Evolutionary conservation across 2,797 vertebrate genomes (phyloP).

Genomic region (Coilia nasus): DNA sequence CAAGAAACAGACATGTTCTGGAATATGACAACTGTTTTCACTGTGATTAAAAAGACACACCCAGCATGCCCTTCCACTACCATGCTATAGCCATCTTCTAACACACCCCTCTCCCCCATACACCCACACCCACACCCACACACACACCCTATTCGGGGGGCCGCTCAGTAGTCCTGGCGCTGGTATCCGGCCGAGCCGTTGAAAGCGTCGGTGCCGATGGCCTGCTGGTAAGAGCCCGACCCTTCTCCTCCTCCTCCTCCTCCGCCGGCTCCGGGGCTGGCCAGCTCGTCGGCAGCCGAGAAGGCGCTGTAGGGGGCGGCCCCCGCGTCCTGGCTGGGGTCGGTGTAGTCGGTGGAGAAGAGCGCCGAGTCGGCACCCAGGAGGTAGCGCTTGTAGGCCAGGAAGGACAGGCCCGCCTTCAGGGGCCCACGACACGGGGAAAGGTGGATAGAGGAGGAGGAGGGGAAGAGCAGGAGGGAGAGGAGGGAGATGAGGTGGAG

Average conservation of each 20-base stretch:
- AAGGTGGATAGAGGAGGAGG: background rate
- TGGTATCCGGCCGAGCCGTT: slow-evolving; percentile 89
- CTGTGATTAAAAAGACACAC: too few species aligned
- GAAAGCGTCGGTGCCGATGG: slow-evolving; percentile 78
- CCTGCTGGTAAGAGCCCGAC: slow-evolving; percentile 82
- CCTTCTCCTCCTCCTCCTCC: slow-evolving; percentile 36
- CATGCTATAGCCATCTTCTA: too few species aligned
- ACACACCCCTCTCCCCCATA: background rate
- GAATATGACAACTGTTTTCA: too few species aligned
- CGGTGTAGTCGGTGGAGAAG: slow-evolving; percentile 96
- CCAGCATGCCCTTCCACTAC: too few species aligned
- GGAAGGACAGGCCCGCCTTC: slow-evolving; percentile 89
- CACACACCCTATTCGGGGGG: background rate
- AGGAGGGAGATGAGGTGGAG: background rate
- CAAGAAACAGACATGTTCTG: too few species aligned
- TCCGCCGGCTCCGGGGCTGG: slow-evolving; percentile 67
- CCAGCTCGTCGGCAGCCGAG: slow-evolving; percentile 70
- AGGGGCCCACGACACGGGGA: background rate
- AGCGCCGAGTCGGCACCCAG: slow-evolving; percentile 94
- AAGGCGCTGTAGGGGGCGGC: slow-evolving; percentile 85
- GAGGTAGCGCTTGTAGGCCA: slow-evolving; percentile 91
- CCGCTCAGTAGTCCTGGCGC: slow-evolving; percentile 85
- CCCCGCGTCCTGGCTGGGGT: slow-evolving; percentile 91
- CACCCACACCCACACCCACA: background rate
- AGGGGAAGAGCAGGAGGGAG: background rate